Evolutionary conservation across 2,888 invertebrate genomes (phyloP), one percentile per base, ranked within the genome.

Genomic region (Perizoma flavofasciatum): DNA sequence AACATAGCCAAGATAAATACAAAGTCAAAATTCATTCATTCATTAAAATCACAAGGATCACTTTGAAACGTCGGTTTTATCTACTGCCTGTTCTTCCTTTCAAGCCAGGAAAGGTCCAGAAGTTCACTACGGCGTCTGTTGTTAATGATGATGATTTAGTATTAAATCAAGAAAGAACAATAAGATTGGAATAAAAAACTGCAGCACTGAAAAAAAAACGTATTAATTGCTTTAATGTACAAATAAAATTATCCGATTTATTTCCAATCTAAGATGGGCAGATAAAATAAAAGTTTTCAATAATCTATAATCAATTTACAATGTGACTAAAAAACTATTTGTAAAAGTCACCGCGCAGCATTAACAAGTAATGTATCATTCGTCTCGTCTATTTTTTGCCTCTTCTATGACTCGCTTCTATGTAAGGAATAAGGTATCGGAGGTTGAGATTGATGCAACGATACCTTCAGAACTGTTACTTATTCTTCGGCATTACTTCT

Each of bases 401-500:
- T 68, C 33, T 55, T 68, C 68, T 68, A 60, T 65, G 68, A 49
- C 56, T 39, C 11, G 49, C 51, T 49, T 71, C 71, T 73, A 79
- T 78, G 59, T 82, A 81, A 48, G 59, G 59, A 40, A 46, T 78
- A 80, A 71, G 81, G 82, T 71, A 73, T 73, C 72, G 70, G 70
- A 65, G 60, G 62, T 32, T 35, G 33, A 65, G 70, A 70, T 70
- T 70, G 75, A 83, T 79, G 81, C 70, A 61, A 59, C 67, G 83
- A 82, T 84, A 82, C 74, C 72, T 61, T 52, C 47, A 57, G 56
- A 32, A 54, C 58, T 49, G 51, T 55, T 49, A 40, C 10, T 44
- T 57, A 62, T 72, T 70, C 72, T 69, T n/a, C 52, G 58, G 43
- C 49, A 54, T 39, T 49, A 50, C 54, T 55, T 61, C 69, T 68